A percentile compares a stretch with the other conserved stretches of the same genome.
phyloP scores from a whole-genome alignment of 1,140 invertebrate genomes.

The Drosophila athabasca region DNA sequence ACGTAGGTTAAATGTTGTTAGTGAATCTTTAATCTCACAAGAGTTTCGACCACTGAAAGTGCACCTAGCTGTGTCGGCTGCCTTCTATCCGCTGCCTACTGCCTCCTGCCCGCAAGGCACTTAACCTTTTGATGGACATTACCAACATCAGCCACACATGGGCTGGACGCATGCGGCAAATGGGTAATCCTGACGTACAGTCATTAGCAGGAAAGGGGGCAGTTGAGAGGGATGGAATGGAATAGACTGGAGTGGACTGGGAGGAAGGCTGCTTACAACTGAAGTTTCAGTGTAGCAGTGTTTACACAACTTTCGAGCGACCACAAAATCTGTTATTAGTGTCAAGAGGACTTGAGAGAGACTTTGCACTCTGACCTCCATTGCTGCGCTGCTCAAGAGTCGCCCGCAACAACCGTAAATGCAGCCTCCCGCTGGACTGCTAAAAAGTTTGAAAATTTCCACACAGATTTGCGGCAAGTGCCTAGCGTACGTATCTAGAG shows the following conservation, averaged over 20 bases:
- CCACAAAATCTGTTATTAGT: slow-evolving; percentile 79
- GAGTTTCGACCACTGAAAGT: no score
- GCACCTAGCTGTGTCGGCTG: no score
- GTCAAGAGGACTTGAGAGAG: slow-evolving; percentile 73
- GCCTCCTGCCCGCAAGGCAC: slow-evolving; percentile 43
- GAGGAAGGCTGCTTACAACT: slow-evolving; percentile 5
- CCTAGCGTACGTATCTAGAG: background rate
- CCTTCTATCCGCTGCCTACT: no score
- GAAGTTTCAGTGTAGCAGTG: slow-evolving; percentile 49
- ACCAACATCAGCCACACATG: slow-evolving; percentile 56
- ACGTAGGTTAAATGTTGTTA: no score
- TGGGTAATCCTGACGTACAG: background rate
- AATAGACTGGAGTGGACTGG: background rate
- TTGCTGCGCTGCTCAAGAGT: background rate
- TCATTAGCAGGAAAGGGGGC: background rate
- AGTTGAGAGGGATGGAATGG: background rate
- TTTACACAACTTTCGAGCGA: slow-evolving; percentile 73
- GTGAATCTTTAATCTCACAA: no score
- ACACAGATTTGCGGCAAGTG: slow-evolving; percentile 18
- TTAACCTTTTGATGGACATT: slow-evolving; percentile 73
- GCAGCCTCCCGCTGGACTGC: slow-evolving; percentile 1
- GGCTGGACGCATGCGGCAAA: slow-evolving; percentile 22
- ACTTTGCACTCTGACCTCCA: slow-evolving; percentile 63
- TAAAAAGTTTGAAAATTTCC: slow-evolving; percentile 17
- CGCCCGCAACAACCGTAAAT: no score